Evolutionary conservation across 2,888 invertebrate genomes (phyloP).

Genomic region (Oscheius onirici): DNA sequence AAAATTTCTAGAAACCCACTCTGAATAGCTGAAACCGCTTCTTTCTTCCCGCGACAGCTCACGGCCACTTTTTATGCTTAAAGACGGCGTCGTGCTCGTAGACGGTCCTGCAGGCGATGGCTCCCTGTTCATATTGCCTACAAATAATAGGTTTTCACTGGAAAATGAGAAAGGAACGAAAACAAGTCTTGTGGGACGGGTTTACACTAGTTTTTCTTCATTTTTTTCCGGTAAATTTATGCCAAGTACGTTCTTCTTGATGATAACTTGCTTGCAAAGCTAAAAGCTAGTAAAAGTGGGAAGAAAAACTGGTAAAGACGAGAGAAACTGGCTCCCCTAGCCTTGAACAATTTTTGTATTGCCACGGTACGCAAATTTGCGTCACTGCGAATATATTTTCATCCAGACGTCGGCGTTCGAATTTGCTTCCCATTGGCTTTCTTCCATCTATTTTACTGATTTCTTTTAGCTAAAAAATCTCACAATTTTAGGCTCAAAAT

Average conservation of each 20-base stretch:
- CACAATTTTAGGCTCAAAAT: constrained; percentile 23
- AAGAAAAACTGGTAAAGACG: background rate
- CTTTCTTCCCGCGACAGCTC: background rate
- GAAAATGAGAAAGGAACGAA: too few species aligned
- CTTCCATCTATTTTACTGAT: background rate
- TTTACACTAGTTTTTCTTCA: too few species aligned
- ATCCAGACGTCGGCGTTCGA: background rate
- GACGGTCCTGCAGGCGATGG: too few species aligned
- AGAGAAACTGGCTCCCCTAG: background rate
- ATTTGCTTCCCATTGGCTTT: background rate
- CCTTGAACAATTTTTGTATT: background rate
- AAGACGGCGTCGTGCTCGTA: too few species aligned
- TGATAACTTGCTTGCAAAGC: background rate
- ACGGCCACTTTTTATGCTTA: background rate
- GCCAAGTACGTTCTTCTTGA: too few species aligned
- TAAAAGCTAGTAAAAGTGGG: background rate
- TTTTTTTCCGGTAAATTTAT: too few species aligned
- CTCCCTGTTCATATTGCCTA: too few species aligned
- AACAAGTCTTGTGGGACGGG: too few species aligned
- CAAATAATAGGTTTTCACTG: too few species aligned
- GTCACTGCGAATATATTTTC: background rate
- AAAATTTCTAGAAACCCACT: too few species aligned
- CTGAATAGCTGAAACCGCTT: background rate
- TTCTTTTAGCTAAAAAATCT: background rate
- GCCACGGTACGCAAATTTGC: background rate